phyloP scores from a whole-genome alignment of 2,888 invertebrate genomes.

The Melangyna quadrimaculata region DNA sequence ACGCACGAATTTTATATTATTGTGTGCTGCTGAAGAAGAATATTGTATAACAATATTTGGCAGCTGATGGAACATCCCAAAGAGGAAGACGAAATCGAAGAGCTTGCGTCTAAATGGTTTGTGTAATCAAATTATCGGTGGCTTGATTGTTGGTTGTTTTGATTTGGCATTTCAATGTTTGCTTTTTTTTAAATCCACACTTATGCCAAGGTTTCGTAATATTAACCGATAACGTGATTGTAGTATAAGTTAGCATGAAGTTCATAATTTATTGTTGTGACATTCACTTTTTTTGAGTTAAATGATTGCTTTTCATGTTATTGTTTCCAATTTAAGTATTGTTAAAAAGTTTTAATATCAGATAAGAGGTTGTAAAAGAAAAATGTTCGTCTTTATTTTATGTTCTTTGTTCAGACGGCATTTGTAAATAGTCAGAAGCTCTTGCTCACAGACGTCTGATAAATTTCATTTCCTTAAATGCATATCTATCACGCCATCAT shows the following conservation, averaged over 20 bases:
- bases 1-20: conserved; percentile 51
- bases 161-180: conserved; percentile 43
- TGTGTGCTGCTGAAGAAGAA: background rate
- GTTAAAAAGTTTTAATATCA: background rate
- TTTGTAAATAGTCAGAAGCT: background rate
- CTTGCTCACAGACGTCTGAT: background rate
- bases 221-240: background rate
- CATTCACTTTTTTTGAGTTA: conserved; percentile 20
- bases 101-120: conserved; percentile 39
- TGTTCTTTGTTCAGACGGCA: background rate
- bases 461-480: background rate
- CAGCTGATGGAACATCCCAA: conserved; percentile 18
- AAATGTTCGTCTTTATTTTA: background rate
- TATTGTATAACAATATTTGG: conserved; percentile 56
- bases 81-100: conserved; percentile 35
- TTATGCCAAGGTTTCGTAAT: conserved; percentile 47
- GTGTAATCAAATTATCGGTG: conserved; percentile 30
- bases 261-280: conserved; percentile 58
- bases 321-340: conserved; percentile 8
- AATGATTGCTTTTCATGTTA: background rate
- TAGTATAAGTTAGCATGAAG: conserved; percentile 38
- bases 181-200: conserved; percentile 31
- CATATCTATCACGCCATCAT: background rate
- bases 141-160: background rate
- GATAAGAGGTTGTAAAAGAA: background rate